Conservation (phyloP, 2,888 invertebrate species). For the Drosophila histrio region DNA sequence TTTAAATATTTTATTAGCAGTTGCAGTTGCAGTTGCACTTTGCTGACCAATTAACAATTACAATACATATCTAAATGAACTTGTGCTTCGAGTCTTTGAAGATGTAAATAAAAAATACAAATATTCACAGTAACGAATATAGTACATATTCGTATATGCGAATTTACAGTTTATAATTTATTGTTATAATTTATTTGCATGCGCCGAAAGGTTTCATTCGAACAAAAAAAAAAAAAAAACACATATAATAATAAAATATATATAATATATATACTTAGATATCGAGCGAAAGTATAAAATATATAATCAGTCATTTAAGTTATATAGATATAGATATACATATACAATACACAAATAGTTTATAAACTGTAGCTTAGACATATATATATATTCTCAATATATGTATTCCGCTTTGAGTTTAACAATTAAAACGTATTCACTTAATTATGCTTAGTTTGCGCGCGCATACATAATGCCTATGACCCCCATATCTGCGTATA, state of each 20-base stretch:
- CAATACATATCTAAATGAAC: constrained; percentile 54
- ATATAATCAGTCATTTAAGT: constrained; percentile 76
- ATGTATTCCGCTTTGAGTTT: constrained; percentile 18
- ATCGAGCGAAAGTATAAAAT: constrained; percentile 59
- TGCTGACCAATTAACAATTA: constrained; percentile 53
- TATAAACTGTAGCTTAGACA: constrained; percentile 39
- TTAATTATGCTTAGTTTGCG: constrained; percentile 52
- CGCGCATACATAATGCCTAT: constrained; percentile 30
- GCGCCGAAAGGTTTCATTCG: constrained; percentile 28
- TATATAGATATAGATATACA: constrained; percentile 55
- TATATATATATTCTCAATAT: constrained; percentile 49
- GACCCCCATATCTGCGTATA: constrained; percentile 2
- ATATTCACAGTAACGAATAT: constrained; percentile 17
- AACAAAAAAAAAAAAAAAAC: constrained; percentile 26
- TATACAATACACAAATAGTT: constrained; percentile 47
- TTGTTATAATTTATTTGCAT: constrained; percentile 29
- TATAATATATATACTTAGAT: constrained; percentile 32
- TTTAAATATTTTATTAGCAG: constrained; percentile 19
- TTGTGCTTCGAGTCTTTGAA: constrained; percentile 75
- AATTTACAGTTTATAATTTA: constrained; percentile 14
- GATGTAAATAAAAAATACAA: constrained; percentile 26
- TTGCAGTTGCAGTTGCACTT: background rate
- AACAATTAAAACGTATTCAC: constrained; percentile 41
- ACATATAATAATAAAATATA: constrained; percentile 32
- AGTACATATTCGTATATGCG: constrained; percentile 20